Base-by-base conservation (phyloP, 2,113 vertebrate species). In the Notechis scutatus region DNA sequence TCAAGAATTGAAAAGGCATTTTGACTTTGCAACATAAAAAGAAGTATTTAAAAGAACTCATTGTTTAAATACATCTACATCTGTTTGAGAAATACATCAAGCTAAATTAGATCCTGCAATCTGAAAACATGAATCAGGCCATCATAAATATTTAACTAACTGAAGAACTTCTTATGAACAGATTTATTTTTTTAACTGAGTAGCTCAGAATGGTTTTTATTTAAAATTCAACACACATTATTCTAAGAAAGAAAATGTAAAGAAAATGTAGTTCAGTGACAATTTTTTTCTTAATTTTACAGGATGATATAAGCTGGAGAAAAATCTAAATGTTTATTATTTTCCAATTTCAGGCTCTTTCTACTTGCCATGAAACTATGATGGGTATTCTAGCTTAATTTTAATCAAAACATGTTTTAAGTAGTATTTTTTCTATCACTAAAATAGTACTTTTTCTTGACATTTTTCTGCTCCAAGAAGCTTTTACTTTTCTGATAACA, bases 31-130 rank as follows among this genome's bases (percentile, higher is more conserved):
- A 87, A 69, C 29, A 6, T 23, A 92, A 93, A 61, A 45, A 14
- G 90, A 52, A 91, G 42, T 6, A 1, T 50, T 47, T 54, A 74
- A 74, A 91, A 86, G 39, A 91, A 45, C 88, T 61, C 50, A 55
- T 74, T 90, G 55, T 91, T 57, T 50, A 93, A 92, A 21, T 91
- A 93, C 92, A 92, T 21, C 18, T 91, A 61, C 10, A 92, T 87
- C n/a, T 12, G 85, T 81, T 88, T 45, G 57, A 93, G 59, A 87
- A 45, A 88, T 88, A 88, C 57, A 23, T 74, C 6, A 57, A 88
- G 52, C 94, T 54, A 92, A 93, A 90, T 87, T 81, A 85, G 93
- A 92, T 92, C 69, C 21, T 93, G 23, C 39, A 87, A 74, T 26
- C 26, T 55, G 20, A 88, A 92, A 92, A 88, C 12, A 54, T 81